A percentile compares a stretch with the other conserved stretches of the same genome.
Conservation (phyloP, 2,113 vertebrate genomes). For the Ochotona princeps region DNA sequence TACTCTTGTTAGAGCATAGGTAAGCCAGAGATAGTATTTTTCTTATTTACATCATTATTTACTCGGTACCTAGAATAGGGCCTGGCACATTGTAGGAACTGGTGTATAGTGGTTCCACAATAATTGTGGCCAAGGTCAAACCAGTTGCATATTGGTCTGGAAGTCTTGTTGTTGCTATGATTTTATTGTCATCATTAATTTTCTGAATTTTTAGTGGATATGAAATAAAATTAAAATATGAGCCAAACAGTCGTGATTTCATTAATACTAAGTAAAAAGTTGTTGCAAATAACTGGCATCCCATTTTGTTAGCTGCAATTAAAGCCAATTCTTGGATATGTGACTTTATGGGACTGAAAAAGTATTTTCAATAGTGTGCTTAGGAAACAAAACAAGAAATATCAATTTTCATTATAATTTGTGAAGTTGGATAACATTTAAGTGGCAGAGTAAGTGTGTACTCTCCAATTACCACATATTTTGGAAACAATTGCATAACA, state of each 20-base stretch:
- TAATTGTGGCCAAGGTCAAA: background rate
- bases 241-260: background rate
- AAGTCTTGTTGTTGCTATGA: background rate
- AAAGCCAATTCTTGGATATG: background rate
- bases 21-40: background rate
- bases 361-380: background rate
- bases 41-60: background rate
- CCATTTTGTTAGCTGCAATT: background rate
- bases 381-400: background rate
- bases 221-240: background rate
- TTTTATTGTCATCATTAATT: background rate
- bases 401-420: background rate
- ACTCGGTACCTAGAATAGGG: background rate
- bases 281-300: background rate
- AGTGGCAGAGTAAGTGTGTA: background rate
- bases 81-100: background rate
- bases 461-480: background rate
- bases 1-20: background rate
- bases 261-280: background rate
- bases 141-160: background rate
- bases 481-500: background rate
- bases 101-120: background rate
- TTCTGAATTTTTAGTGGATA: conserved; percentile 45
- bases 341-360: background rate
- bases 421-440: background rate